These are phyloP conservation scores for Zaprionus nigranus DNA, from an alignment of 1,140 invertebrate genomes.

Conservation along the genomic window DNA sequence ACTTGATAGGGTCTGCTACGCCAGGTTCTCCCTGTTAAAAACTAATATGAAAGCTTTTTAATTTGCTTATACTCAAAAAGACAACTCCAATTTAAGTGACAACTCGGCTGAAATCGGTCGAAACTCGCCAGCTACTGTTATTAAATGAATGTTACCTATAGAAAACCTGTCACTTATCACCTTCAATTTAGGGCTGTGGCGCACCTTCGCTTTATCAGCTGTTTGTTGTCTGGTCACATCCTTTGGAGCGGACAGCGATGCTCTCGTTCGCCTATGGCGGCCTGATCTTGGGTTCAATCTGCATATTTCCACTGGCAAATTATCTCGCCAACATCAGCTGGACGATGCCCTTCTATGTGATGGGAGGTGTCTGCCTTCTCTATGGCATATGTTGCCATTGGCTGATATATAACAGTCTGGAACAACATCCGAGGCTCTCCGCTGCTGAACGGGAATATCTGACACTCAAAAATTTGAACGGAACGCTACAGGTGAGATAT, in stretches of 20 bases:
- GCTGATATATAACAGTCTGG: conserved; percentile 68
- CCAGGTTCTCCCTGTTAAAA: too few species aligned
- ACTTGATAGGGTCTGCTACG: too few species aligned
- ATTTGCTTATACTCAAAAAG: too few species aligned
- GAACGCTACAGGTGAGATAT: conserved; percentile 27
- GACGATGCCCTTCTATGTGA: conserved; percentile 67
- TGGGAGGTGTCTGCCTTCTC: conserved; percentile 48
- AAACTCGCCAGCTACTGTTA: too few species aligned
- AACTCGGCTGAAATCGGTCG: too few species aligned
- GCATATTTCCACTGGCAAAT: conserved; percentile 66
- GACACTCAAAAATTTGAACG: conserved; percentile 15
- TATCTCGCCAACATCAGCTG: conserved; percentile 67
- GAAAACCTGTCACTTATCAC: not conserved
- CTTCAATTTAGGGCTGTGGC: conserved; percentile 62
- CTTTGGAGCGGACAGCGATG: conserved; percentile 69
- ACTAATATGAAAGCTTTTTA: too few species aligned
- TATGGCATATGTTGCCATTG: conserved; percentile 64
- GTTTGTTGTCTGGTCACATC: conserved; percentile 77
- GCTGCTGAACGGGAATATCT: conserved; percentile 58
- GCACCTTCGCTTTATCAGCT: conserved; percentile 74
- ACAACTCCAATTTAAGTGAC: too few species aligned
- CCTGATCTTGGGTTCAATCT: conserved; percentile 58
- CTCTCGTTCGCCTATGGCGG: conserved; percentile 75
- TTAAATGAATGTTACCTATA: too few species aligned
- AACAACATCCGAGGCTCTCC: conserved; percentile 68